Evolutionary conservation across 1,140 invertebrate species (phyloP), one percentile per base, ranked within the genome.

Genomic region (Lucilia sericata): DNA sequence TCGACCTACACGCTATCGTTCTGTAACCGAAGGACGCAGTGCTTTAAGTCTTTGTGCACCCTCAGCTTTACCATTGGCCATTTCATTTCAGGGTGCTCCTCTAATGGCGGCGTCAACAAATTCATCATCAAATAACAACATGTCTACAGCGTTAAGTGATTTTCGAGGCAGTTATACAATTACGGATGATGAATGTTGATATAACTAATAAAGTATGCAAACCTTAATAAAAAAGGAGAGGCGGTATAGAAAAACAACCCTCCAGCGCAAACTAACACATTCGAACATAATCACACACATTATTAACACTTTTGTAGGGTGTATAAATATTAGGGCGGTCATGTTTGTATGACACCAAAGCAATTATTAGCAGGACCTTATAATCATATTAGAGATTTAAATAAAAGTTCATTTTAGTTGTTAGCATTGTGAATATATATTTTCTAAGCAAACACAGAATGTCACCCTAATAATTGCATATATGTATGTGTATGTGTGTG

Each of bases 61-160:
- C 14, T 93, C 94, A 14, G 92, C 93, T 2, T 89, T 94, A 12
- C 94, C 94, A 8, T 85, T 94, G 85, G 93, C 94, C 83, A 93
- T 94, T 74, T 94, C 93, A 86, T 91, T 94, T 80, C 94, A 94
- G 87, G 93, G 92, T 13, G 93, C 93, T 10, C 93, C 93, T 9
- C 87, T 94, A 42, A 88, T 94, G 84, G 93, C 93, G 60, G 92
- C 93, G 65, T 89, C 89, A 17, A 84, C 86, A 25, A 90, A 88
- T 86, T 88, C 87, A 36, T 51, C 76, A 49, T 49, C 76, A 12
- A 80, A 30, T 51, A 49, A 14, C 17, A 80, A 80, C n/a, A 49
- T 80, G 12, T 21, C 17, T 36, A 91, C 89, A 84, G 88, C 88
- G 60, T 83, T 91, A 76, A 91, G 88, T 85, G 90, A 91, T 84